Conservation (phyloP, 2,113 vertebrate species). For the Coreoperca whiteheadi region DNA sequence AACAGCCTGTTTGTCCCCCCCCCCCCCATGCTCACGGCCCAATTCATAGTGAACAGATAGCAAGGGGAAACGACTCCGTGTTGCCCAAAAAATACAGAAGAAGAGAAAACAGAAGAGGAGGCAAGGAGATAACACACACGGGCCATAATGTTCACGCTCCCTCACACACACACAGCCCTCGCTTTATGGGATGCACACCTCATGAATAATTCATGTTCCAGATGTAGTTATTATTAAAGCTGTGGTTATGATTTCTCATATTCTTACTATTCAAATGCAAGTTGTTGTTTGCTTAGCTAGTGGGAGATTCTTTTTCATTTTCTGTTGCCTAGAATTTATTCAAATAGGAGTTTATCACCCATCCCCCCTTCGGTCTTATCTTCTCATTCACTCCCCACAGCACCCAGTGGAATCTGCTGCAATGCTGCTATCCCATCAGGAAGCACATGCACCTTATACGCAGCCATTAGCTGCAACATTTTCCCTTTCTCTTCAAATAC, state of each 20-base stretch:
- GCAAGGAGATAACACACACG: conserved; percentile 12
- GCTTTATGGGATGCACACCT: conserved; percentile 1
- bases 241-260: conserved; percentile 45
- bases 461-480: background rate
- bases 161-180: background rate
- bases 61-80: background rate
- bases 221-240: conserved; percentile 47
- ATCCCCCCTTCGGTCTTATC: conserved; percentile 7
- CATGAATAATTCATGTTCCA: conserved; percentile 49
- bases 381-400: conserved; percentile 13
- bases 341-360: conserved; percentile 34
- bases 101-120: conserved; percentile 38
- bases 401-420: conserved; percentile 17
- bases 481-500: background rate
- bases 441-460: conserved; percentile 9
- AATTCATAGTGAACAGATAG: conserved; percentile 37
- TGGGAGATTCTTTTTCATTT: conserved; percentile 39
- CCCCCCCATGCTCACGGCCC: conserved; percentile 6
- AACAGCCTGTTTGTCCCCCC: conserved; percentile 40
- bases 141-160: conserved; percentile 11
- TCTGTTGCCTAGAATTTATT: conserved; percentile 20
- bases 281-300: conserved; percentile 27
- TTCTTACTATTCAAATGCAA: conserved; percentile 52
- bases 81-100: conserved; percentile 38
- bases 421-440: conserved; percentile 8